Conservation (phyloP, 2,113 vertebrate genomes). For the Lichenostomus cassidix region DNA sequence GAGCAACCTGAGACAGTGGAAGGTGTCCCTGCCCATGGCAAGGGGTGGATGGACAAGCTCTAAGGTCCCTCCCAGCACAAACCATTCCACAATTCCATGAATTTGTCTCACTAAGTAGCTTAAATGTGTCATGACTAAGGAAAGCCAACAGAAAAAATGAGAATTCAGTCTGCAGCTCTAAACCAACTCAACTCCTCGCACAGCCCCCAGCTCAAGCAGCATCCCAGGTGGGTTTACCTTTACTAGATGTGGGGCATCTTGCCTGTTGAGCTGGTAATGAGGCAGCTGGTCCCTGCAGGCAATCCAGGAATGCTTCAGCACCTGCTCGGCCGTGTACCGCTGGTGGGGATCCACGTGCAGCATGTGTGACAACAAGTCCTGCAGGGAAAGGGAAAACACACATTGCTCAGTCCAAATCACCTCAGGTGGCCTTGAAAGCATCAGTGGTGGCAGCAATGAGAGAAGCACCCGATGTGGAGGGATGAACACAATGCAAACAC, state of each 20-base stretch:
- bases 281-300: constrained; percentile 88
- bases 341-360: constrained; percentile 97
- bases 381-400: not conserved
- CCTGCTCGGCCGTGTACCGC: constrained; percentile 92
- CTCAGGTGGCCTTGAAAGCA: not conserved
- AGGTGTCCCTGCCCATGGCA: not conserved
- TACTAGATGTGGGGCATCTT: constrained; percentile 87
- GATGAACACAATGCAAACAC: not conserved
- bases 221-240: constrained; percentile 77
- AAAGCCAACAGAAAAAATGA: not conserved
- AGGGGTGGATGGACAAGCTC: not conserved
- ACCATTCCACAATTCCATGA: not conserved
- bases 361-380: constrained; percentile 97
- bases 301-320: constrained; percentile 96
- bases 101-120: not conserved
- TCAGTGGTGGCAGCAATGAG: not conserved
- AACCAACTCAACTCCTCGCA: not conserved
- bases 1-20: rapidly evolving
- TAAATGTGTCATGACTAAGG: rapidly evolving
- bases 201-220: not conserved
- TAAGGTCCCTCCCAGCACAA: not conserved
- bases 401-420: not conserved
- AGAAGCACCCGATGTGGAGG: not conserved
- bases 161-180: not conserved
- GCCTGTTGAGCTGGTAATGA: constrained; percentile 89